Conservation (phyloP, 1,140 invertebrate genomes). For the Drosophila kikkawai region DNA sequence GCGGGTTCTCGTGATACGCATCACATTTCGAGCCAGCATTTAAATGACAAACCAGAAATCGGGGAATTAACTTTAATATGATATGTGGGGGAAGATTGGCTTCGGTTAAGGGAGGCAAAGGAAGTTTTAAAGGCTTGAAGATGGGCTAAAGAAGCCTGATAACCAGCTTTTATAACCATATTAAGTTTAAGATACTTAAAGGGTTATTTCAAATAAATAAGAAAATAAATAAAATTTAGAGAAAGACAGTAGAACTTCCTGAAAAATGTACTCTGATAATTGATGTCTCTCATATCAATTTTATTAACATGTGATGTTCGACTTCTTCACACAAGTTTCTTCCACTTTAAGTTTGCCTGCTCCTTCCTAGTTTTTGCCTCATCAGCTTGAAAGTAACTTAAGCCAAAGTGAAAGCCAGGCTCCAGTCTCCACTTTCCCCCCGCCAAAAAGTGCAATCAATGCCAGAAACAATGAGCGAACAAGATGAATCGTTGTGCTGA, state of each 20-base stretch:
- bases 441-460: conserved; percentile 47
- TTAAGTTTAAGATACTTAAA: not conserved
- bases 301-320: conserved; percentile 3
- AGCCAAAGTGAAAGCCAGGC: conserved; percentile 22
- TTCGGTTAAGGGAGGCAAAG: not conserved
- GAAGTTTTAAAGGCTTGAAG: conserved; percentile 9
- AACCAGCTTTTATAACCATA: not conserved
- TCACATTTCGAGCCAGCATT: conserved; percentile 52
- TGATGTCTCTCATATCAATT: not conserved
- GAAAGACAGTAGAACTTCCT: not conserved
- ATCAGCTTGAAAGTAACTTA: conserved; percentile 32
- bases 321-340: not conserved
- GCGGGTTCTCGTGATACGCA: conserved; percentile 60
- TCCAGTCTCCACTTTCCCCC: not conserved
- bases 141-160: not conserved
- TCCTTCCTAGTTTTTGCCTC: conserved; percentile 21
- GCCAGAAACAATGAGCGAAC: conserved; percentile 50
- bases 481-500: conserved; percentile 53
- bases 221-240: not conserved
- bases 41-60: conserved; percentile 59
- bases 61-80: conserved; percentile 51
- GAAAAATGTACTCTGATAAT: not conserved
- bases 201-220: not conserved
- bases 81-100: conserved; percentile 11
- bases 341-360: conserved; percentile 11